phyloP scores from a whole-genome alignment of 1,140 invertebrate genomes.

The Bombus consobrinus region DNA sequence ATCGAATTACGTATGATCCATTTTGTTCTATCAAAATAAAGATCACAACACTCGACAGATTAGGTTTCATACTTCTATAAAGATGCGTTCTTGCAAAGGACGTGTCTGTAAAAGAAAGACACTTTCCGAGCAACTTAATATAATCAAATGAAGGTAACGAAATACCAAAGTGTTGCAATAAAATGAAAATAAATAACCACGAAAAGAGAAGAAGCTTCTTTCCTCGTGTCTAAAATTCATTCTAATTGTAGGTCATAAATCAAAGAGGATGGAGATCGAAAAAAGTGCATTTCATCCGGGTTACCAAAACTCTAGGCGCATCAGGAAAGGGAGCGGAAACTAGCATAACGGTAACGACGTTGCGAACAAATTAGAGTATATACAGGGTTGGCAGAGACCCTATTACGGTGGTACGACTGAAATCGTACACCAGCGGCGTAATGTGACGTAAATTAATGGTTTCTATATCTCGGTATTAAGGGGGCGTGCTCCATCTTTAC shows the following conservation, averaged over 20 bases:
- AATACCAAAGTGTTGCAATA: background rate
- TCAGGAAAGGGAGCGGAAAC: background rate
- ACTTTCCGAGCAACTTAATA: no score
- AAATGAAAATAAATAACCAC: background rate
- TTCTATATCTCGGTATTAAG: slow-evolving; percentile 63
- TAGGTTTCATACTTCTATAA: no score
- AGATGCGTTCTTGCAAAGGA: no score
- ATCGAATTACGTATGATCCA: no score
- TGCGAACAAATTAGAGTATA: slow-evolving; percentile 51
- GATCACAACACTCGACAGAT: no score
- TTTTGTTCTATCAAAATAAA: no score
- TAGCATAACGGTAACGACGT: slow-evolving; percentile 37
- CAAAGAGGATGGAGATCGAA: background rate
- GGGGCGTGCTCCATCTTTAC: slow-evolving; percentile 48
- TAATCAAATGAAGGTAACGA: background rate
- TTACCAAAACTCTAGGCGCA: background rate
- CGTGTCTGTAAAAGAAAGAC: no score
- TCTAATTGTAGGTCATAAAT: background rate
- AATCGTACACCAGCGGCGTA: slow-evolving; percentile 37
- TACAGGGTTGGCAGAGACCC: slow-evolving; percentile 23
- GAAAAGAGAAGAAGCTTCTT: no score
- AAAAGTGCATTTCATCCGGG: background rate
- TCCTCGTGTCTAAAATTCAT: background rate
- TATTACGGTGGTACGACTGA: slow-evolving; percentile 25
- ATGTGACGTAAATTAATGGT: slow-evolving; percentile 68